phyloP scores from a whole-genome alignment of 2,113 vertebrate genomes.

The Microcebus tavaratra region DNA sequence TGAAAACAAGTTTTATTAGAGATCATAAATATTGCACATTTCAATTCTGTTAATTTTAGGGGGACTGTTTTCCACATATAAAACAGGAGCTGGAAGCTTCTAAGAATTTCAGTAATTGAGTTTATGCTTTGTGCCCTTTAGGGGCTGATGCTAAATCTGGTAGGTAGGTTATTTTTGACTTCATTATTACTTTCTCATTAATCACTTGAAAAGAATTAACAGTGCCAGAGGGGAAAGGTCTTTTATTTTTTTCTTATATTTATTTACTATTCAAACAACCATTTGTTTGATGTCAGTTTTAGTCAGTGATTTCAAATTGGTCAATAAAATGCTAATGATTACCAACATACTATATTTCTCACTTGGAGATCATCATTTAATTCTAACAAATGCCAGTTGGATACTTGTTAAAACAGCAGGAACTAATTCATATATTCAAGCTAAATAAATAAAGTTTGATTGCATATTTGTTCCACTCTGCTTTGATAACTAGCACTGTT shows the following conservation, averaged over 20 bases:
- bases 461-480: conserved; percentile 51
- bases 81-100: background rate
- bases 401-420: conserved; percentile 70
- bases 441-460: conserved; percentile 72
- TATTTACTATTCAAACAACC: conserved; percentile 61
- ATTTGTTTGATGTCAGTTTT: conserved; percentile 63
- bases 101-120: conserved; percentile 22
- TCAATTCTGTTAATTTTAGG: conserved; percentile 4
- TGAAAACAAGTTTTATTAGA: background rate
- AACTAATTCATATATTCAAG: conserved; percentile 56
- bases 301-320: conserved; percentile 56
- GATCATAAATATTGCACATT: background rate
- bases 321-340: conserved; percentile 73
- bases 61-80: background rate
- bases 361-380: conserved; percentile 61
- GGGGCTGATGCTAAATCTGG: background rate
- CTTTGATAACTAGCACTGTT: conserved; percentile 46
- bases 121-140: background rate
- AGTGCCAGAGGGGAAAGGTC: background rate
- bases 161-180: background rate
- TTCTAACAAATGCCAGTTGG: conserved; percentile 56
- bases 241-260: conserved; percentile 26
- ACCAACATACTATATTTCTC: conserved; percentile 71
- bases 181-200: conserved; percentile 47
- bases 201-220: conserved; percentile 53